Conservation (phyloP, 2,113 vertebrate genomes). For the Megalops atlanticus region DNA sequence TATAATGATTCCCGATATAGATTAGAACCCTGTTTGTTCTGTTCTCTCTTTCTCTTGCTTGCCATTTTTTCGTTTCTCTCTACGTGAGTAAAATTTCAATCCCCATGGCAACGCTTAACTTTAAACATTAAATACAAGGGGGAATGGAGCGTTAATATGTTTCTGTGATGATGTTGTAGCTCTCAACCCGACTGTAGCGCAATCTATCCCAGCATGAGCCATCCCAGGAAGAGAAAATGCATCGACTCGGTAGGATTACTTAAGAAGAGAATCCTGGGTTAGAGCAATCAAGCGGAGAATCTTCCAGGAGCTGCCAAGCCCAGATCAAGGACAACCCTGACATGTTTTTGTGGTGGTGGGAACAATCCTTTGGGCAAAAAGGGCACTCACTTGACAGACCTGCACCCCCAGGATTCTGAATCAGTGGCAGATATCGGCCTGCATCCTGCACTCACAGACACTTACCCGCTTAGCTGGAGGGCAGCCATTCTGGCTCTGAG, state of each 20-base stretch:
- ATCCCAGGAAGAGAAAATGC: conserved; percentile 1
- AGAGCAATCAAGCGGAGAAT: conserved; percentile 4
- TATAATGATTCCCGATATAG: conserved; percentile 8
- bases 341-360: conserved; percentile 7
- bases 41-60: background rate
- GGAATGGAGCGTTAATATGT: background rate
- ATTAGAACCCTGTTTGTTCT: conserved; percentile 6
- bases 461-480: conserved; percentile 13
- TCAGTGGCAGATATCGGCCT: conserved; percentile 15
- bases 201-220: background rate
- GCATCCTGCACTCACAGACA: background rate
- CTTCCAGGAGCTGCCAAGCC: conserved; percentile 1
- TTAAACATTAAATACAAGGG: background rate
- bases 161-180: background rate
- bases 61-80: background rate
- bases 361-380: background rate
- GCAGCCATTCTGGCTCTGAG: conserved; percentile 1
- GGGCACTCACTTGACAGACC: conserved; percentile 14
- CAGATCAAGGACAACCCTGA: conserved; percentile 21
- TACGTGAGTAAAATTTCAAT: background rate
- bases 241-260: conserved; percentile 3
- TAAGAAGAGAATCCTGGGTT: conserved; percentile 20
- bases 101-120: background rate
- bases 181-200: background rate
- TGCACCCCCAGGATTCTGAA: background rate